These are phyloP conservation scores for Picus viridis DNA, from an alignment of 2,797 vertebrate species.

Conservation along the genomic window DNA sequence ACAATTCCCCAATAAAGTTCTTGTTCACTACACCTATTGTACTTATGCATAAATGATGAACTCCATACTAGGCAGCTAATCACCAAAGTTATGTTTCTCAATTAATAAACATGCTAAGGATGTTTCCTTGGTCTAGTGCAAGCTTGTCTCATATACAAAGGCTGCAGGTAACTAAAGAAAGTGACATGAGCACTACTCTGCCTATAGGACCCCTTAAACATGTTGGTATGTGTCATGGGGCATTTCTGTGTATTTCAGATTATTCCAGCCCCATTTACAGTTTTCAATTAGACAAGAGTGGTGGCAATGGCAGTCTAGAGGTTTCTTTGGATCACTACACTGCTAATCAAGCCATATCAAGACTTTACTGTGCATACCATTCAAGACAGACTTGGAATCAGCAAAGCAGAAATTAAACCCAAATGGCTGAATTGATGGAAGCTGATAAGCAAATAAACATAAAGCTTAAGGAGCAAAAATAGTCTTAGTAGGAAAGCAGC, in stretches of 20 bases:
- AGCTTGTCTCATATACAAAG: neutral
- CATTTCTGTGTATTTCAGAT: neutral
- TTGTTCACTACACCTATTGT: neutral
- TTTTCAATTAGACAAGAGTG: neutral
- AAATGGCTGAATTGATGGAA: neutral
- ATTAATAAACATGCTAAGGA: neutral
- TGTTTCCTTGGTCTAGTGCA: neutral
- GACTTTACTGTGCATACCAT: neutral
- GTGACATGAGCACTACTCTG: fast-evolving
- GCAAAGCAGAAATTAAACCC: neutral
- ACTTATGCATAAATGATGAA: neutral
- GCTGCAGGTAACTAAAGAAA: neutral
- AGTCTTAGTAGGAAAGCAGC: neutral
- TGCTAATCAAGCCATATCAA: neutral
- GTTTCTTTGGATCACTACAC: neutral
- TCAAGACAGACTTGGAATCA: neutral
- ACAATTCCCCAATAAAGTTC: neutral
- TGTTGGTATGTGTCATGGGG: neutral
- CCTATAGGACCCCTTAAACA: neutral
- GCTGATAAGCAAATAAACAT: neutral
- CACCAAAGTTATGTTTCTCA: neutral
- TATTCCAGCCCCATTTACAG: neutral
- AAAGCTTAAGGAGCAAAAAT: neutral
- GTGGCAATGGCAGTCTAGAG: neutral
- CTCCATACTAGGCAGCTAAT: neutral